Percentiles rank a stretch among this genome's conserved stretches.
Conservation (phyloP, 2,888 invertebrate genomes). For the Pheosia gnoma region DNA sequence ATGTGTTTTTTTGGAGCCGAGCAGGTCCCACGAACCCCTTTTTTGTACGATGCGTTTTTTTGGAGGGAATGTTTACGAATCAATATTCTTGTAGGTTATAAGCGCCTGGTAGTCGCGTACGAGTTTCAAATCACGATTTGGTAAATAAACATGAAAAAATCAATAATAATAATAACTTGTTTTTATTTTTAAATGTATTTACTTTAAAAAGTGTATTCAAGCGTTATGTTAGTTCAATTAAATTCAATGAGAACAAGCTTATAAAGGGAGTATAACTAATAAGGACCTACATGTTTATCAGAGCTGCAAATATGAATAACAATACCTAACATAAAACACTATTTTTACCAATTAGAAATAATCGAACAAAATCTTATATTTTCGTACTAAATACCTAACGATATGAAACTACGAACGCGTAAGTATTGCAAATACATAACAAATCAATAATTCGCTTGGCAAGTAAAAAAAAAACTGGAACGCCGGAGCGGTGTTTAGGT, state of each 20-base stretch:
- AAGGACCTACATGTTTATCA: neutral
- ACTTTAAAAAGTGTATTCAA: neutral
- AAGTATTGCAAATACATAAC: conserved; percentile 31
- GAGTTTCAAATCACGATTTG: conserved; percentile 42
- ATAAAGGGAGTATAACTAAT: neutral
- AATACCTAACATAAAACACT: neutral
- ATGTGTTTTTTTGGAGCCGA: conserved; percentile 67
- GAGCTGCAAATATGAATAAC: neutral
- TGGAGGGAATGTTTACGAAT: conserved; percentile 77
- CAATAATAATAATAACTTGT: conserved; percentile 25
- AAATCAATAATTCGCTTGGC: conserved; percentile 46
- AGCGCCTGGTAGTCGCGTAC: conserved; percentile 53
- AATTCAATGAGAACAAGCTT: neutral
- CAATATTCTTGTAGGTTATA: conserved; percentile 72
- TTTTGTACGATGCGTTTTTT: conserved; percentile 71
- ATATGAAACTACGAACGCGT: neutral
- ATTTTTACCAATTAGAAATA: neutral
- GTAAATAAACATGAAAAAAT: conserved; percentile 41
- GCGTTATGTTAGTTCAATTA: neutral
- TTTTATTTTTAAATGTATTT: conserved; percentile 16
- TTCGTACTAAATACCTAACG: neutral
- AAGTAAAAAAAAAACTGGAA: conserved; percentile 57
- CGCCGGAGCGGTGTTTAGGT: conserved; percentile 52
- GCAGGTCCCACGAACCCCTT: conserved; percentile 78
- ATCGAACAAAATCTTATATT: neutral